A percentile compares a stretch with the other conserved stretches of the same genome.
Conservation (phyloP, 2,888 invertebrate genomes). For the Bedellia somnulentella region DNA sequence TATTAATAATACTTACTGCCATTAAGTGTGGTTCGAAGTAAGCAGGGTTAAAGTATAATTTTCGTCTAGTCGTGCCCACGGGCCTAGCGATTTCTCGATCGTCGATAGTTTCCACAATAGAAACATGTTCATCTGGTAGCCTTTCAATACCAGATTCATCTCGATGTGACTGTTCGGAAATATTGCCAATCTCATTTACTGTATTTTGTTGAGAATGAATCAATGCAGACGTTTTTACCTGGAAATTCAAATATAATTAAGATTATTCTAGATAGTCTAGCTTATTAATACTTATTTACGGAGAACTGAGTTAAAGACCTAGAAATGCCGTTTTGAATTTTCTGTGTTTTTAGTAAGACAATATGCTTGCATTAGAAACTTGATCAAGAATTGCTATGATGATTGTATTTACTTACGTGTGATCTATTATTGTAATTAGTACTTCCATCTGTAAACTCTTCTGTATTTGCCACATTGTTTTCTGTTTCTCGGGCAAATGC, state of each 20-base stretch:
- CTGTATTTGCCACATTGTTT: slow-evolving; percentile 68
- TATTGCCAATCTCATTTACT: slow-evolving; percentile 29
- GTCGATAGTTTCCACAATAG: slow-evolving; percentile 80
- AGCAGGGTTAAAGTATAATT: slow-evolving; percentile 87
- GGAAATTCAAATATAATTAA: too few relatives aligned
- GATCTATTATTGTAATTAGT: too few relatives aligned
- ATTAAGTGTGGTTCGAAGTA: slow-evolving; percentile 88
- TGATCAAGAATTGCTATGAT: too few relatives aligned
- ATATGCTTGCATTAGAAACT: too few relatives aligned
- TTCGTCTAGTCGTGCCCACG: slow-evolving; percentile 72
- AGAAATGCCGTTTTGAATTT: too few relatives aligned
- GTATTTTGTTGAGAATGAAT: slow-evolving; percentile 64
- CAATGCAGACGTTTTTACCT: slow-evolving; percentile 71
- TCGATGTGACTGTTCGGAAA: slow-evolving; percentile 33
- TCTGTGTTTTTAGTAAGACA: too few relatives aligned
- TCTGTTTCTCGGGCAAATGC: slow-evolving; percentile 52
- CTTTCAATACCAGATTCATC: slow-evolving; percentile 68
- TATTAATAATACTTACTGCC: slow-evolving; percentile 58
- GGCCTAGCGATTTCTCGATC: slow-evolving; percentile 69
- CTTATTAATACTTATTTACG: too few relatives aligned
- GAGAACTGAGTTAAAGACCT: too few relatives aligned
- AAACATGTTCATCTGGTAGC: slow-evolving; percentile 81
- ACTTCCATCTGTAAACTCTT: slow-evolving; percentile 52
- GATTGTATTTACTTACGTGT: too few relatives aligned
- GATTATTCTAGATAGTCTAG: too few relatives aligned